These are phyloP conservation scores for Piprites chloris DNA, from an alignment of 2,113 vertebrate species.

Conservation along the genomic window DNA sequence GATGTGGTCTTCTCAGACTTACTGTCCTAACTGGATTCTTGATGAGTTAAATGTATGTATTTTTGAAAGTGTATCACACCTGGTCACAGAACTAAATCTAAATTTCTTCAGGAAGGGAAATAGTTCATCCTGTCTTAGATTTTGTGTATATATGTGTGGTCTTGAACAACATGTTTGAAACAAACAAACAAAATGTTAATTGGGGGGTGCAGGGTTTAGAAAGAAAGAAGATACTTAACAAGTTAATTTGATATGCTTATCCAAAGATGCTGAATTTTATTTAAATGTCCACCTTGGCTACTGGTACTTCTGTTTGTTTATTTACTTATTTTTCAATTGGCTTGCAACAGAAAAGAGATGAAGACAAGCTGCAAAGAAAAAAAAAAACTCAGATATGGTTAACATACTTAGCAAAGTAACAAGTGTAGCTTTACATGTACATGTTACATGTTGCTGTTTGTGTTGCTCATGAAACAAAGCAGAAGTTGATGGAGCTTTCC, in stretches of 20 bases:
- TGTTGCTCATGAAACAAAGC: background rate
- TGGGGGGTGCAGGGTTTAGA: background rate
- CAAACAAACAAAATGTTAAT: background rate
- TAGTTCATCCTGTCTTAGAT: background rate
- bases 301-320: background rate
- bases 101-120: background rate
- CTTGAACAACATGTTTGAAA: background rate
- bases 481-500: background rate
- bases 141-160: background rate
- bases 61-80: background rate
- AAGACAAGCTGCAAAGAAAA: background rate
- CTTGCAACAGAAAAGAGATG: background rate
- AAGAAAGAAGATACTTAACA: background rate
- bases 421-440: background rate
- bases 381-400: background rate
- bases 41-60: background rate
- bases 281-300: background rate
- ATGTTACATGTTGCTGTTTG: background rate
- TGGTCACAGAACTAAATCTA: background rate
- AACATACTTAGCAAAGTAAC: background rate
- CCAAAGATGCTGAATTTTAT: background rate
- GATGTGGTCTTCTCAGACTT: background rate
- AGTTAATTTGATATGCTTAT: background rate
- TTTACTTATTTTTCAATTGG: background rate
- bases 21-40: background rate